Conservation (phyloP, 2,888 invertebrate genomes). For the Unio delphinus region DNA sequence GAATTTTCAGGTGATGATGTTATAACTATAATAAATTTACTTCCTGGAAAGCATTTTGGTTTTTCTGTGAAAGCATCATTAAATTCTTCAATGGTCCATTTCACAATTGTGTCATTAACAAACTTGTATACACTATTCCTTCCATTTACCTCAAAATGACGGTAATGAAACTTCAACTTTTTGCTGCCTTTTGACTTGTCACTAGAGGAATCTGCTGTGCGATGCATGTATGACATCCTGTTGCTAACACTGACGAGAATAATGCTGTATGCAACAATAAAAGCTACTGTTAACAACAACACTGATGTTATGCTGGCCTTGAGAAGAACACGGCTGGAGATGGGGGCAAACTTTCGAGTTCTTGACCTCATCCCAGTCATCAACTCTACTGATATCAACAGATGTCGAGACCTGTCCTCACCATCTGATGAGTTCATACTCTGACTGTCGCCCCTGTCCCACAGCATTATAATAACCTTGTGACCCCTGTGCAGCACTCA, state of each 20-base stretch:
- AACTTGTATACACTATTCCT: conserved; percentile 12
- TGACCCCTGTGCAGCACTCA: no score
- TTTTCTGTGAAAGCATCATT: conserved; percentile 20
- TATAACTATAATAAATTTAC: conserved; percentile 50
- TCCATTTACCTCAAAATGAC: conserved; percentile 16
- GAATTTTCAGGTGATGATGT: conserved; percentile 53
- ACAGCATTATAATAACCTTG: no score
- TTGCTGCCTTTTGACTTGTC: conserved; percentile 33
- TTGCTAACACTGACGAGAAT: conserved; percentile 47
- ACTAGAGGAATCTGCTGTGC: conserved; percentile 27
- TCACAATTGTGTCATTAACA: conserved; percentile 27
- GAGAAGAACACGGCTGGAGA: conserved; percentile 43
- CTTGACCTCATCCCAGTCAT: conserved; percentile 46
- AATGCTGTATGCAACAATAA: conserved; percentile 53
- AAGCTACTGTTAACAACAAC: conserved; percentile 43
- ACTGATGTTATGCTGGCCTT: conserved; percentile 56
- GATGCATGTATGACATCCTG: conserved; percentile 33
- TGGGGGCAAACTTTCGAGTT: conserved; percentile 11
- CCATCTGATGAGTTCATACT: no score
- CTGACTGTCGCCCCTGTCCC: no score
- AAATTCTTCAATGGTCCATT: conserved; percentile 47
- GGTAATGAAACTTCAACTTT: conserved; percentile 21
- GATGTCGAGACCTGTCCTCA: no score
- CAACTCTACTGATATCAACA: conserved; percentile 38
- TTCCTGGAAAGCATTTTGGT: conserved; percentile 33